These are phyloP conservation scores for Vulpes vulpes DNA, from an alignment of 2,113 vertebrate genomes.

Conservation along the genomic window DNA sequence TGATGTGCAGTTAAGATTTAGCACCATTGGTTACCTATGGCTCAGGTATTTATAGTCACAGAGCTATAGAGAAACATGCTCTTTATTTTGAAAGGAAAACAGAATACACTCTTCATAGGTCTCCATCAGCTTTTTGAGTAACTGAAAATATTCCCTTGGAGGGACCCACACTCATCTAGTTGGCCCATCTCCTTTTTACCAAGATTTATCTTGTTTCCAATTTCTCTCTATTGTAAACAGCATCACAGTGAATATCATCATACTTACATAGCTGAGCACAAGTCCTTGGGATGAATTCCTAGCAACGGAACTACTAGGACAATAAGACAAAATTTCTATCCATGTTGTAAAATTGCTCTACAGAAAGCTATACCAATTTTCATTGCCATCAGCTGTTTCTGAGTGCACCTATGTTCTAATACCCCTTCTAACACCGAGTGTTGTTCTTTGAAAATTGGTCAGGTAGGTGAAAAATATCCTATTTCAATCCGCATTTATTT, in stretches of 20 bases:
- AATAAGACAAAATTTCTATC: neutral
- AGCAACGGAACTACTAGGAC: neutral
- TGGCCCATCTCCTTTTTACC: neutral
- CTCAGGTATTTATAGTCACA: neutral
- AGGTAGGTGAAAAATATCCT: neutral
- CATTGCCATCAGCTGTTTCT: neutral
- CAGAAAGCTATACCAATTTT: neutral
- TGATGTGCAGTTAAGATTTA: neutral
- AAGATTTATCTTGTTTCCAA: neutral
- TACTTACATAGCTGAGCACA: neutral
- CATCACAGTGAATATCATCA: neutral
- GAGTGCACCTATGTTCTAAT: neutral
- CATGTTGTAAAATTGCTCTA: neutral
- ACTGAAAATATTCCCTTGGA: neutral
- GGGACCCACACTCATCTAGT: neutral
- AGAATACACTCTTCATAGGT: neutral
- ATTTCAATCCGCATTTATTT: neutral
- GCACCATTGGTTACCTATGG: neutral
- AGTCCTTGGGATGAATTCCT: neutral
- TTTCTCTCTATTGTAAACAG: neutral
- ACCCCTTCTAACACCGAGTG: neutral
- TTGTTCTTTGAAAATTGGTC: neutral
- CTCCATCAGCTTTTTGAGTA: neutral
- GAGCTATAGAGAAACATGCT: neutral
- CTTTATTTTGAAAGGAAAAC: constrained; percentile 6